Conservation (phyloP, 2,113 vertebrate genomes). For the Tautogolabrus adspersus region DNA sequence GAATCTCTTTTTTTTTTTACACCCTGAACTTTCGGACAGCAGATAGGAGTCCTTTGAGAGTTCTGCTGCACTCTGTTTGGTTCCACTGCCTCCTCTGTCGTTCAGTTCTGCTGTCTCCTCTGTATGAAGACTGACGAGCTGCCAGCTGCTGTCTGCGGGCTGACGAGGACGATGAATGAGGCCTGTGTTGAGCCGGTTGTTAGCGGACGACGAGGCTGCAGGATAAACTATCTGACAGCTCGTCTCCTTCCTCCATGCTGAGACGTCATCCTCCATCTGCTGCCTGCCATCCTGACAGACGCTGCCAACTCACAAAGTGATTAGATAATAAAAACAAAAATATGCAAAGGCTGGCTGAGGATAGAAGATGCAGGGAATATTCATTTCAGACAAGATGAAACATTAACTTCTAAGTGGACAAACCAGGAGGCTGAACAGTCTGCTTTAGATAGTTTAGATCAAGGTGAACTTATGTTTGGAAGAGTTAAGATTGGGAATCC, state of each 20-base stretch:
- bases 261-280: constrained; percentile 56
- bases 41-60: background rate
- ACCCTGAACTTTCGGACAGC: background rate
- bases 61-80: constrained; percentile 1
- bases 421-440: background rate
- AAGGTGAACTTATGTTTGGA: too few relatives aligned
- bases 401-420: background rate
- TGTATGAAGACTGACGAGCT: constrained; percentile 22
- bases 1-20: background rate
- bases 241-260: constrained; percentile 22
- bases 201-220: constrained; percentile 29
- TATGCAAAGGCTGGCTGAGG: constrained; percentile 5
- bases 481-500: too few relatives aligned
- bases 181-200: constrained; percentile 44
- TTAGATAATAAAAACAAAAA: constrained; percentile 17
- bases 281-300: constrained; percentile 40
- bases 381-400: background rate
- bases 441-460: too few relatives aligned
- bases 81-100: background rate
- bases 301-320: constrained; percentile 24
- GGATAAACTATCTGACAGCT: constrained; percentile 49
- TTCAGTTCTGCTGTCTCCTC: background rate
- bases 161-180: constrained; percentile 40
- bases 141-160: constrained; percentile 42
- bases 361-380: background rate